Evolutionary conservation across 2,113 vertebrate species (phyloP).

Genomic region (Oryzias melastigma): DNA sequence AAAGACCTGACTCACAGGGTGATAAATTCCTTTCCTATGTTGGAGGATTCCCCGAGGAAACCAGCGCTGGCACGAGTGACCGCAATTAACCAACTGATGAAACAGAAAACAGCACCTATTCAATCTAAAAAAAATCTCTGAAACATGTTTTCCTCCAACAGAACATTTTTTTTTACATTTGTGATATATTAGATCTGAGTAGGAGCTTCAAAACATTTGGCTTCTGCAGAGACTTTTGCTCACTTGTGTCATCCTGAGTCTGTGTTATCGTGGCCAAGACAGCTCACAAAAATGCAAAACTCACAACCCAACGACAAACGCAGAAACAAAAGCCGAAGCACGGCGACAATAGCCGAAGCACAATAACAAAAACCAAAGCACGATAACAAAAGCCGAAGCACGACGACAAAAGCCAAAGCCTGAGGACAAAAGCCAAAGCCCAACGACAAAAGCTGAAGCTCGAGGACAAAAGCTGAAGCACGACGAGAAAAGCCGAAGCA

Average conservation of each 20-base stretch:
- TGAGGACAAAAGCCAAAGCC: too few species aligned
- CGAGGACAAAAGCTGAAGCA: too few species aligned
- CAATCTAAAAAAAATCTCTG: not conserved
- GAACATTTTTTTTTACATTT: constrained; percentile 6
- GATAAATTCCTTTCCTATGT: constrained; percentile 68
- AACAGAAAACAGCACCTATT: not conserved
- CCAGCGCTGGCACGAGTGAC: constrained; percentile 31
- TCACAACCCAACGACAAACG: too few species aligned
- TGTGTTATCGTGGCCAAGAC: too few species aligned
- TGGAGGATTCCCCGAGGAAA: constrained; percentile 67
- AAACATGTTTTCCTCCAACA: not conserved
- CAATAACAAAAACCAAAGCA: too few species aligned
- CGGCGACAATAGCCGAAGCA: too few species aligned
- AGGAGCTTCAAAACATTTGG: constrained; percentile 40
- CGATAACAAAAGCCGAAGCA: too few species aligned
- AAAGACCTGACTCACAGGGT: constrained; percentile 67
- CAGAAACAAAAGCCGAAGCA: too few species aligned
- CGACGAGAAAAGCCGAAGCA: too few species aligned
- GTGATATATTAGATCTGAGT: constrained; percentile 28
- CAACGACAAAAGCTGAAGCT: too few species aligned
- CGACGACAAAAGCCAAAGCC: too few species aligned
- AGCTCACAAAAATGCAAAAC: too few species aligned
- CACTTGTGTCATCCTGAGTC: constrained; percentile 23
- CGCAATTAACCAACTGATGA: constrained; percentile 22
- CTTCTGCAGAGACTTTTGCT: constrained; percentile 27